phyloP scores from a whole-genome alignment of 2,888 invertebrate species.

The Alitta virens region DNA sequence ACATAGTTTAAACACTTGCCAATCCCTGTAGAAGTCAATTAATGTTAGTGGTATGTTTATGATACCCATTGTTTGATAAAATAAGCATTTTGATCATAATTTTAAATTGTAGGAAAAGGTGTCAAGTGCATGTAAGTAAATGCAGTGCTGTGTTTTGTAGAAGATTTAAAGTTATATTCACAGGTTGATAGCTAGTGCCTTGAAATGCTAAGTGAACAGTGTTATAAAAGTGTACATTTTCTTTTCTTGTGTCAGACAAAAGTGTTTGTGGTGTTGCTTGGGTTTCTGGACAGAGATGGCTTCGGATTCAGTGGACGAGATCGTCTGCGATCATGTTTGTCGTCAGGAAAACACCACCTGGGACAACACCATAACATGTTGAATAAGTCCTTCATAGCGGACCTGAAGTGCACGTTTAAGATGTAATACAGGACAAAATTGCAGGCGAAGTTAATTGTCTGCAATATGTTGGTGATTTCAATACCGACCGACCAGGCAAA shows the following conservation, averaged over 20 bases:
- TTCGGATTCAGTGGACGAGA: slow-evolving; percentile 5
- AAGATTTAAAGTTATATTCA: too few relatives aligned
- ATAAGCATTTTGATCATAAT: too few relatives aligned
- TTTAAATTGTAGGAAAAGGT: too few relatives aligned
- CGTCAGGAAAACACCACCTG: slow-evolving; percentile 9
- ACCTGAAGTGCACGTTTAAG: slow-evolving; percentile 28
- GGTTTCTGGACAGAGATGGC: slow-evolving; percentile 6
- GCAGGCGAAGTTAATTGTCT: slow-evolving; percentile 28
- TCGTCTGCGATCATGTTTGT: background rate
- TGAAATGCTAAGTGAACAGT: too few relatives aligned
- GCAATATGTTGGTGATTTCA: slow-evolving; percentile 27
- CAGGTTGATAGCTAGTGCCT: too few relatives aligned
- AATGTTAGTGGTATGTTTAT: too few relatives aligned
- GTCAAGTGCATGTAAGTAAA: too few relatives aligned
- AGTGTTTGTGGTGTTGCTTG: background rate
- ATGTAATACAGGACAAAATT: slow-evolving; percentile 30
- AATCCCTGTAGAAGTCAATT: too few relatives aligned
- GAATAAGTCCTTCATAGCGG: slow-evolving; percentile 21
- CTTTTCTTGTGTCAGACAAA: background rate
- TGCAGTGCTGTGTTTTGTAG: too few relatives aligned
- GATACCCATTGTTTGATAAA: too few relatives aligned
- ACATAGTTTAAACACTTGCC: too few relatives aligned
- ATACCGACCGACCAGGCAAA: slow-evolving; percentile 10
- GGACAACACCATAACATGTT: slow-evolving; percentile 5
- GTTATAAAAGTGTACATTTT: too few relatives aligned